Evolutionary conservation across 2,888 invertebrate species (phyloP).

Genomic region (Julus scanicus): DNA sequence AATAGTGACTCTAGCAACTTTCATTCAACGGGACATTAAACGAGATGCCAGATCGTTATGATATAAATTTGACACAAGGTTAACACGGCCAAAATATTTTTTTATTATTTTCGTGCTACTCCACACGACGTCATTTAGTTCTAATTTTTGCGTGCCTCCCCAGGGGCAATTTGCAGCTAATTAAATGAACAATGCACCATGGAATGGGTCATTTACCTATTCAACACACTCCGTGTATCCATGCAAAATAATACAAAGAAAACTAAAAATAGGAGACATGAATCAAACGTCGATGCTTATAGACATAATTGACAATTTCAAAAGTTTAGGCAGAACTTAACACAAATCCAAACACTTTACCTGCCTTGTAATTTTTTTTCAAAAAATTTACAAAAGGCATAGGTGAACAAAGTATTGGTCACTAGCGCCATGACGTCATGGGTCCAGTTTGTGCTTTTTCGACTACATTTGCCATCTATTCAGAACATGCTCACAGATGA

Average conservation of each 20-base stretch:
- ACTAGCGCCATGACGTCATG: too few relatives aligned
- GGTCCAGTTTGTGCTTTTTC: too few relatives aligned
- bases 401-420: too few relatives aligned
- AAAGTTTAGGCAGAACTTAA: too few relatives aligned
- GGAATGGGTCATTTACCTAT: not conserved
- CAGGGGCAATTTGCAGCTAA: not conserved
- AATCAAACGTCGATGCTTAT: too few relatives aligned
- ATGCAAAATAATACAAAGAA: not conserved
- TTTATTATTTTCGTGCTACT: not conserved
- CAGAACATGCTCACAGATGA: too few relatives aligned
- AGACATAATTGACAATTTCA: too few relatives aligned
- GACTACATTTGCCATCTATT: too few relatives aligned
- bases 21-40: not conserved
- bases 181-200: not conserved
- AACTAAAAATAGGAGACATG: too few relatives aligned
- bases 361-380: too few relatives aligned
- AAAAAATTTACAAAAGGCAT: too few relatives aligned
- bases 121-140: not conserved
- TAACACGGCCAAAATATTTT: not conserved
- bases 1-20: not conserved
- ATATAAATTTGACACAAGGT: slow-evolving; percentile 42
- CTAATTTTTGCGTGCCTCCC: not conserved
- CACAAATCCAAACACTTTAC: too few relatives aligned
- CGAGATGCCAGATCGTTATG: not conserved
- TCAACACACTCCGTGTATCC: not conserved